These are phyloP conservation scores for Microctonus hyperodae DNA, from an alignment of 2,888 invertebrate genomes.

Conservation along the genomic window DNA sequence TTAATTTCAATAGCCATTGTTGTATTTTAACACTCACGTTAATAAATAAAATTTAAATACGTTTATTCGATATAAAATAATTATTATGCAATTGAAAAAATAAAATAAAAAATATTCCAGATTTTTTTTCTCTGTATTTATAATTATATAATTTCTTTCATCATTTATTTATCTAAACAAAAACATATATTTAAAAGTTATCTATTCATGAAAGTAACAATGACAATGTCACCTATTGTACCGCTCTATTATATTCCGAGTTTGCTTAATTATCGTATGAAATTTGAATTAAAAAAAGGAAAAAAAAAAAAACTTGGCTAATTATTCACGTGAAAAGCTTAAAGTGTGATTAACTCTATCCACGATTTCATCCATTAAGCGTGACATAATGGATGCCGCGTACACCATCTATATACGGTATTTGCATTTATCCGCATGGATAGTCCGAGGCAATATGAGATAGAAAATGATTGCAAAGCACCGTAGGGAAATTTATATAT, in stretches of 20 bases:
- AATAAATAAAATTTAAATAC: too few relatives aligned
- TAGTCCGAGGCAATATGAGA: not conserved
- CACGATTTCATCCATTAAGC: slow-evolving; percentile 18
- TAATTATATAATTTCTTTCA: too few relatives aligned
- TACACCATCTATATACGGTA: not conserved
- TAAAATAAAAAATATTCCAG: too few relatives aligned
- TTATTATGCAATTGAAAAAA: too few relatives aligned
- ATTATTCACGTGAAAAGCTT: slow-evolving; percentile 13
- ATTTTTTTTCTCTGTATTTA: too few relatives aligned
- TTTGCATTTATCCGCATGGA: slow-evolving; percentile 9
- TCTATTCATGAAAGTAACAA: not conserved
- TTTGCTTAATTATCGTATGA: not conserved
- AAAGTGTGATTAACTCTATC: slow-evolving; percentile 22
- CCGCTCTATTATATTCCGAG: not conserved
- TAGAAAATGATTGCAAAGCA: not conserved
- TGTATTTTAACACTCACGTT: too few relatives aligned
- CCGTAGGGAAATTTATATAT: too few relatives aligned
- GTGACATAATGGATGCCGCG: slow-evolving; percentile 15
- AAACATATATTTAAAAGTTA: not conserved
- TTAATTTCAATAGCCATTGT: too few relatives aligned
- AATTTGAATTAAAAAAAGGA: not conserved
- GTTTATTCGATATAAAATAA: too few relatives aligned
- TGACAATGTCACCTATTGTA: not conserved
- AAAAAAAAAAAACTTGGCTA: not conserved
- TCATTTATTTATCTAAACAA: not conserved